phyloP scores from a whole-genome alignment of 2,113 vertebrate species.

The Thinocorus orbignyianus region DNA sequence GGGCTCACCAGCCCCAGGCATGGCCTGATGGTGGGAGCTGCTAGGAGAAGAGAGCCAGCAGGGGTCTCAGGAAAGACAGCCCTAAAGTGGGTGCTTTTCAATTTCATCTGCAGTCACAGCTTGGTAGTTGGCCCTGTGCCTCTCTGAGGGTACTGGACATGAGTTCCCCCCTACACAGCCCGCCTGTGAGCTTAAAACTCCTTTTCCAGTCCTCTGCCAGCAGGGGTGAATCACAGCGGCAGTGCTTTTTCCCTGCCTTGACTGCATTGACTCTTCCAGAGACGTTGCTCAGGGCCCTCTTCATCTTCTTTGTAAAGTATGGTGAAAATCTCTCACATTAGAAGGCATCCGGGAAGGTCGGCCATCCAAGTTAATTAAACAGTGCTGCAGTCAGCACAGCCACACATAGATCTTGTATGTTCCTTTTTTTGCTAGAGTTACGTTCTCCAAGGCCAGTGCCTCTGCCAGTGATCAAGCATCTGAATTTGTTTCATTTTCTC shows the following conservation, averaged over 20 bases:
- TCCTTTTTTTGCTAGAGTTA: background rate
- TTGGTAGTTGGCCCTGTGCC: background rate
- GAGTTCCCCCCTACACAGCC: rapidly evolving
- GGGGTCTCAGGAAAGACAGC: background rate
- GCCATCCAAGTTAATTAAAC: background rate
- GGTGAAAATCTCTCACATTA: background rate
- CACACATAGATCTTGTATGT: background rate
- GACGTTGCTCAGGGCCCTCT: background rate
- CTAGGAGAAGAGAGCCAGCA: background rate
- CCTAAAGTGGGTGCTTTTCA: background rate
- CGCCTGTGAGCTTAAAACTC: background rate
- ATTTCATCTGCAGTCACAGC: background rate
- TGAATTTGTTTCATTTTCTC: conserved; percentile 24
- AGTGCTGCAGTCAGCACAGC: background rate
- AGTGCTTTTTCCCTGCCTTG: background rate
- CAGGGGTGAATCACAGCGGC: background rate
- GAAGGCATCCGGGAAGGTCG: background rate
- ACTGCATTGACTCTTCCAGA: background rate
- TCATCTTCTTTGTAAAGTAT: background rate
- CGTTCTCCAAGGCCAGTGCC: conserved; percentile 6
- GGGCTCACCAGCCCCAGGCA: rapidly evolving
- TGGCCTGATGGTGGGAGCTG: rapidly evolving
- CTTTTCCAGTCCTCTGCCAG: background rate
- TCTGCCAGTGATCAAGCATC: background rate
- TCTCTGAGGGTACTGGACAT: rapidly evolving